Evolutionary conservation across 2,888 invertebrate species (phyloP).

Genomic region (Agonum fuliginosum): DNA sequence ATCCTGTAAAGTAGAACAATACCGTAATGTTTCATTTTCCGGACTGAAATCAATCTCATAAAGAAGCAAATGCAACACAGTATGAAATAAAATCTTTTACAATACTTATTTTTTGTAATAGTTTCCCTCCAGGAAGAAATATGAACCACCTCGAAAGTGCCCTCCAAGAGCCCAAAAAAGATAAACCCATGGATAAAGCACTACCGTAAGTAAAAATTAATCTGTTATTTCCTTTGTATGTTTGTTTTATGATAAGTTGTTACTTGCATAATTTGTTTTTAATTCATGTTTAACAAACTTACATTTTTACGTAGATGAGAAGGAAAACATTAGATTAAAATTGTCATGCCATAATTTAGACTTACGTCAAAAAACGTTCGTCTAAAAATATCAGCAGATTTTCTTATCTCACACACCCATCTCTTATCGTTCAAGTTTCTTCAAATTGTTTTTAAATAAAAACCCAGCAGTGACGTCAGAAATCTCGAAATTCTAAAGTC

Average conservation of each 20-base stretch:
- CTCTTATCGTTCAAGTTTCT: neutral
- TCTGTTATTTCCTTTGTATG: conserved; percentile 1
- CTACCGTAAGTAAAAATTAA: conserved; percentile 33
- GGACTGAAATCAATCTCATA: too few species aligned
- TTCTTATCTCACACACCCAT: neutral
- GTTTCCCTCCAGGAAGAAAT: conserved; percentile 71
- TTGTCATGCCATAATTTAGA: neutral
- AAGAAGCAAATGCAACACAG: too few species aligned
- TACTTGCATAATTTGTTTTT: conserved; percentile 20
- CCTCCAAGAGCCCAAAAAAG: conserved; percentile 66
- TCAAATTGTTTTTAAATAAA: neutral
- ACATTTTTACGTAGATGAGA: neutral
- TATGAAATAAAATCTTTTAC: too few species aligned
- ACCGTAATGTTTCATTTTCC: too few species aligned
- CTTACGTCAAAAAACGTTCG: conserved; percentile 8
- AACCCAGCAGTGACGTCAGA: neutral
- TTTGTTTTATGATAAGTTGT: conserved; percentile 1
- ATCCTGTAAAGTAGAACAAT: too few species aligned
- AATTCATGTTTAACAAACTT: neutral
- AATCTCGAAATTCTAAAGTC: neutral
- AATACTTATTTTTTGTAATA: conserved; percentile 62
- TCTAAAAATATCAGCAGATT: conserved; percentile 13
- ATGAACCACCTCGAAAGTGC: conserved; percentile 72
- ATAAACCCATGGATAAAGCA: conserved; percentile 62
- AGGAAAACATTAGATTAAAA: neutral